These are phyloP conservation scores for Dioctria linearis DNA, from an alignment of 2,888 invertebrate genomes.

Conservation along the genomic window DNA sequence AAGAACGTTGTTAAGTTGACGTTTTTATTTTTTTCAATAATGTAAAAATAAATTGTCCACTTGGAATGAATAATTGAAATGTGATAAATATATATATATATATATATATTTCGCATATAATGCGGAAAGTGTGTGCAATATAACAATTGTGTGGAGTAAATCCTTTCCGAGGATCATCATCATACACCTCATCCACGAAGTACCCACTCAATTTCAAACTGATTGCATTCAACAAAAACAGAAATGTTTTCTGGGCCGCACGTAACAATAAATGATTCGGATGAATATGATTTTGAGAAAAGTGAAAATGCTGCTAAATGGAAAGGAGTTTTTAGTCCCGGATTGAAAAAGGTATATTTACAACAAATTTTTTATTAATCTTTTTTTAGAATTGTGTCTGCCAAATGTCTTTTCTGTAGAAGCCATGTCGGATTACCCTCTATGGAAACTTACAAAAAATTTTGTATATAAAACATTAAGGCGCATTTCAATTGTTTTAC, in stretches of 20 bases:
- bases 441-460: too few species aligned
- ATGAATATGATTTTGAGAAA: constrained; percentile 83
- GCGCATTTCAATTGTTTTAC: too few species aligned
- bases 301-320: constrained; percentile 92
- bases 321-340: constrained; percentile 90
- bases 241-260: constrained; percentile 60
- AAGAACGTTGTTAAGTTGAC: constrained; percentile 28
- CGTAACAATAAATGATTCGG: constrained; percentile 57
- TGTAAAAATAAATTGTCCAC: background rate
- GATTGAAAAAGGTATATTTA: constrained; percentile 84
- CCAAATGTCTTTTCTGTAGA: too few species aligned
- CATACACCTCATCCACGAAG: background rate
- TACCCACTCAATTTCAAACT: background rate
- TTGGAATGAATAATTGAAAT: constrained; percentile 9
- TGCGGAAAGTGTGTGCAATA: constrained; percentile 17
- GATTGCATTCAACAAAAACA: constrained; percentile 19
- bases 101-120: constrained; percentile 1
- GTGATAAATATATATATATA: background rate
- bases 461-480: too few species aligned
- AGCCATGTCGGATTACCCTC: too few species aligned
- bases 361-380: constrained; percentile 50
- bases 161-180: background rate
- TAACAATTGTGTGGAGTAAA: constrained; percentile 13
- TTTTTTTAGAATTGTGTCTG: background rate
- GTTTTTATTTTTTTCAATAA: background rate